A percentile compares a stretch with the other conserved stretches of the same genome.
These are phyloP conservation scores for Hypanus sabinus DNA, from an alignment of 2,113 vertebrate genomes.

Conservation along the genomic window DNA sequence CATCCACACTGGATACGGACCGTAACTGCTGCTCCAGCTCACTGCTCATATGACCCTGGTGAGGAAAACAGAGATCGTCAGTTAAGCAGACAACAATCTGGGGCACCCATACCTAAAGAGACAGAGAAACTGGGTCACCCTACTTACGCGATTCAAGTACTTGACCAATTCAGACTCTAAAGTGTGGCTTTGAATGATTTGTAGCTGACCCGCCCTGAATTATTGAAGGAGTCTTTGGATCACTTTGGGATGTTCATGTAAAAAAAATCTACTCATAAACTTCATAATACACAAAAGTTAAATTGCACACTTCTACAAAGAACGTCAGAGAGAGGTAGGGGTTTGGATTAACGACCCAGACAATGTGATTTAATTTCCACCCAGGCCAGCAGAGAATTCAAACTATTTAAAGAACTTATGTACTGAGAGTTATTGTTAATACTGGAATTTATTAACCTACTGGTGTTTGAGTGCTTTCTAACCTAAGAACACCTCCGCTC, in stretches of 20 bases:
- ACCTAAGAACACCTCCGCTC: not conserved
- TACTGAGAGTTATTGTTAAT: not conserved
- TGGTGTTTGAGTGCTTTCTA: not conserved
- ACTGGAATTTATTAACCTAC: not conserved
- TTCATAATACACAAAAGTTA: not conserved
- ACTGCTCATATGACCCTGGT: slow-evolving; percentile 65
- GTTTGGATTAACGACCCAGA: not conserved
- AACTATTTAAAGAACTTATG: not conserved
- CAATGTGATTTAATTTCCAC: not conserved
- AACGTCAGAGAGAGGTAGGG: not conserved
- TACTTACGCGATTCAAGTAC: not conserved
- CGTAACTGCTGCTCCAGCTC: slow-evolving; percentile 82
- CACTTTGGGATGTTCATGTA: not conserved
- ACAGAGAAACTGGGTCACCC: no score
- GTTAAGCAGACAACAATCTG: not conserved
- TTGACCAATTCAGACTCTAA: not conserved
- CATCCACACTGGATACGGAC: slow-evolving; percentile 84
- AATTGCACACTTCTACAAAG: not conserved
- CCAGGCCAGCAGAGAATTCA: not conserved
- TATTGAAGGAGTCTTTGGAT: not conserved
- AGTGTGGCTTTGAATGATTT: not conserved
- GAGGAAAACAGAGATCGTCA: slow-evolving; percentile 44
- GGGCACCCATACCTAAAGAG: not conserved
- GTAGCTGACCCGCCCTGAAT: not conserved
- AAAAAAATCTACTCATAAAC: not conserved